Percentiles rank a stretch among this genome's conserved stretches.
These are phyloP conservation scores for Cuculus canorus DNA, from an alignment of 2,797 vertebrate species.

Conservation along the genomic window DNA sequence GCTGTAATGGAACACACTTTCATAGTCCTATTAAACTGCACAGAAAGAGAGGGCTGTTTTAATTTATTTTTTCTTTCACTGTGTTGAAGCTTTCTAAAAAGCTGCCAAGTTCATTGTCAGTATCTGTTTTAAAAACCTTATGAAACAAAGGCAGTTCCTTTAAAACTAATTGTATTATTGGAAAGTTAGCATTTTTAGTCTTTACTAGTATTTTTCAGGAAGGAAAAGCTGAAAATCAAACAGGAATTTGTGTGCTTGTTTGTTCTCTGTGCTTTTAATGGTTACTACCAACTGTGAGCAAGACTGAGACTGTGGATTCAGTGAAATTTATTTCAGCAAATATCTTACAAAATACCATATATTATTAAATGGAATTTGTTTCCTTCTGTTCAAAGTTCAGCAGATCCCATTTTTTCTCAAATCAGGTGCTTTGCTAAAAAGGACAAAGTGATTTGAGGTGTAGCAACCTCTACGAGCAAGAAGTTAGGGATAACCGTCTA, in stretches of 20 bases:
- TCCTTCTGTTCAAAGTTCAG: background rate
- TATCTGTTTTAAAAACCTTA: conserved; percentile 8
- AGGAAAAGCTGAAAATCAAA: background rate
- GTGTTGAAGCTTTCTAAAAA: conserved; percentile 18
- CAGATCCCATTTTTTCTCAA: background rate
- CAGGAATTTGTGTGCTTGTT: background rate
- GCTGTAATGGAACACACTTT: background rate
- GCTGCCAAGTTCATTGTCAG: background rate
- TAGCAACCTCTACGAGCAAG: background rate
- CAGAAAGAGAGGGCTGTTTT: background rate
- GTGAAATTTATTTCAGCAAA: background rate
- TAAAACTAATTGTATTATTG: background rate
- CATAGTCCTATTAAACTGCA: background rate
- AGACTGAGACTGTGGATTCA: background rate
- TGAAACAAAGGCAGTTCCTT: background rate
- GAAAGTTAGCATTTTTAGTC: background rate
- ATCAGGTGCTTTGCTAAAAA: background rate
- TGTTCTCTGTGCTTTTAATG: background rate
- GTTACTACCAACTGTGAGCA: background rate
- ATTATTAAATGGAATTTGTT: background rate
- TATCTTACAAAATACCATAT: background rate
- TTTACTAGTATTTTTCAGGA: background rate
- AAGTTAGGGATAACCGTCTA: background rate
- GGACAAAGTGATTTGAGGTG: background rate
- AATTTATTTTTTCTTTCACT: background rate